Conservation (phyloP, 2,888 invertebrate genomes). For the Eutolmus rufibarbis region DNA sequence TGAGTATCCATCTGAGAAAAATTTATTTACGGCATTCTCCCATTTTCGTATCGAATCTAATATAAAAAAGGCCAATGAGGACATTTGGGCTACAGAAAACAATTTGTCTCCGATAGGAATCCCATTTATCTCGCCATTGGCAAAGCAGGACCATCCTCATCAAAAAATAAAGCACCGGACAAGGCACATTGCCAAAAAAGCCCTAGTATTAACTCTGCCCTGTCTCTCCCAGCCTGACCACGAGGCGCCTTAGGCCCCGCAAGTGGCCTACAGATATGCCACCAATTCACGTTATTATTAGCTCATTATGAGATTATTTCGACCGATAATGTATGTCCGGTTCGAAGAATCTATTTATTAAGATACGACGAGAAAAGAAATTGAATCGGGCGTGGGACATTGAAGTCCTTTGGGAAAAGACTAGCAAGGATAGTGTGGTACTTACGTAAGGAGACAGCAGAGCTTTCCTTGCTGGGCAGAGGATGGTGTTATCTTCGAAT, state of each 20-base stretch:
- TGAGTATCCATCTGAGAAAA: not conserved
- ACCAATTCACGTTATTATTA: conserved; percentile 45
- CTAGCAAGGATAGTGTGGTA: not conserved
- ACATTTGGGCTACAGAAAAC: conserved; percentile 10
- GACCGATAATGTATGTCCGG: conserved; percentile 41
- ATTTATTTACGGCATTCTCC: not conserved
- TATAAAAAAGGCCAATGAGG: not conserved
- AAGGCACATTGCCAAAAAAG: not conserved
- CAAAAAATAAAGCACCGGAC: conserved; percentile 27
- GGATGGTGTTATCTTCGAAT: conserved; percentile 42
- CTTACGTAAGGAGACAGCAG: not conserved
- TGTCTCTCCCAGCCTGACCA: not conserved
- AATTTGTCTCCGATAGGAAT: conserved; percentile 25
- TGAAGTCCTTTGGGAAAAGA: not conserved
- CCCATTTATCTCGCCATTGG: conserved; percentile 24
- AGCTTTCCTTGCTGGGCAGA: not conserved
- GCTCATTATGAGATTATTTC: conserved; percentile 47
- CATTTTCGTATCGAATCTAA: not conserved
- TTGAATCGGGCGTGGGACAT: not conserved
- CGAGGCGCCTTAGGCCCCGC: not conserved
- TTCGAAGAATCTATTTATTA: conserved; percentile 44
- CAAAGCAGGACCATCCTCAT: not conserved
- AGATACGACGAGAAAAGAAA: conserved; percentile 21
- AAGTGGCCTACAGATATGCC: conserved; percentile 39
- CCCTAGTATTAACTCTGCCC: not conserved